A percentile compares a stretch with the other conserved stretches of the same genome.
phyloP scores from a whole-genome alignment of 2,888 invertebrate species.

The Eremobia ochroleuca region DNA sequence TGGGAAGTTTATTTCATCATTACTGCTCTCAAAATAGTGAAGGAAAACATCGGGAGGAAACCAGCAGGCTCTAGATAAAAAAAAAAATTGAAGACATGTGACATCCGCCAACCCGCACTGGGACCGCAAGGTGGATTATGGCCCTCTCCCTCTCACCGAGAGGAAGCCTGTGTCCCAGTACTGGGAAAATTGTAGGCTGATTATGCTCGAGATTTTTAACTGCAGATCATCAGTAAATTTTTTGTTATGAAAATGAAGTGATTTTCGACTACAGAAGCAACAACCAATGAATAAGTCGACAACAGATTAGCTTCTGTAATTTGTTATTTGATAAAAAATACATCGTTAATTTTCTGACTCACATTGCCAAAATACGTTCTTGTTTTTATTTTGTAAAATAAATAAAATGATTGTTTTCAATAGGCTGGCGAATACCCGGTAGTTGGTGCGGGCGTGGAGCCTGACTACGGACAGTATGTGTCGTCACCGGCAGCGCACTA shows the following conservation, averaged over 20 bases:
- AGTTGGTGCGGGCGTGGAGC: constrained; percentile 85
- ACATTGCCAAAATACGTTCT: background rate
- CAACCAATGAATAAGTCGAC: background rate
- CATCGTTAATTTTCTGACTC: background rate
- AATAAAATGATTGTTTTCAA: constrained; percentile 1
- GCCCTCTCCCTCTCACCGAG: no score
- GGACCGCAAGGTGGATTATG: no score
- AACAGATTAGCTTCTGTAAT: background rate
- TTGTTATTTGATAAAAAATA: background rate
- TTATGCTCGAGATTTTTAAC: background rate
- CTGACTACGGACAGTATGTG: constrained; percentile 89
- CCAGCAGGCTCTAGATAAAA: no score
- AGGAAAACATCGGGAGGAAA: no score
- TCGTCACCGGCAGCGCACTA: constrained; percentile 89
- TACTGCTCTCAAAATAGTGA: no score
- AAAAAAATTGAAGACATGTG: no score
- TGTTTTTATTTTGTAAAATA: background rate
- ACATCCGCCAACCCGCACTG: no score
- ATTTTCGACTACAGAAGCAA: background rate
- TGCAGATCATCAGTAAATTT: background rate
- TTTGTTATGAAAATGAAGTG: background rate
- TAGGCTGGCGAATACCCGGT: constrained; percentile 88
- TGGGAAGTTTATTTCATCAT: no score
- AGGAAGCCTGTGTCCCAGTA: no score
- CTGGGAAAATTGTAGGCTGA: no score